Conservation (phyloP, 2,888 invertebrate species). For the Eubasilissa splendida region DNA sequence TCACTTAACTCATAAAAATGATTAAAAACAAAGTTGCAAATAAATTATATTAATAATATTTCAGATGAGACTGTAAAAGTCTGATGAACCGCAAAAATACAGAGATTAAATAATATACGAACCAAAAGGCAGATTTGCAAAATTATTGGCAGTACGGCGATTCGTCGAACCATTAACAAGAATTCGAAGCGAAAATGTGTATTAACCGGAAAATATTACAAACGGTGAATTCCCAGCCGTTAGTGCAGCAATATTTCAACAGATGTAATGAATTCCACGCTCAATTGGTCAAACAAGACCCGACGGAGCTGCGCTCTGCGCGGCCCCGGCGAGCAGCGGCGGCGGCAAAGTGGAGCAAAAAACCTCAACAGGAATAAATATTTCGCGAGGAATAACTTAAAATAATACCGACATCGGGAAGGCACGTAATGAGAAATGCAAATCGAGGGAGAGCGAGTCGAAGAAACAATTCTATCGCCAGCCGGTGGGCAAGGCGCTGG, state of each 20-base stretch:
- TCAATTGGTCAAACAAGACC: conserved; percentile 33
- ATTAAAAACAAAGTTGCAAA: no score
- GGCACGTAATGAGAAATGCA: conserved; percentile 43
- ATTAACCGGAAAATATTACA: conserved; percentile 23
- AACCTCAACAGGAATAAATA: conserved; percentile 36
- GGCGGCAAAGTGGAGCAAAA: conserved; percentile 17
- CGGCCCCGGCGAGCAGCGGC: background rate
- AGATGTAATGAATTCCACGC: conserved; percentile 38
- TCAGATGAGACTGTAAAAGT: no score
- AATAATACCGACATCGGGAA: conserved; percentile 36
- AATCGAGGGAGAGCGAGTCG: conserved; percentile 16
- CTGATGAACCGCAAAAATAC: no score
- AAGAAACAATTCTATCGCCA: conserved; percentile 29
- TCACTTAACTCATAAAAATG: no score
- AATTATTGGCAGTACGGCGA: conserved; percentile 13
- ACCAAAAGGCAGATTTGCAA: background rate
- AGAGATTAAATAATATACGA: background rate
- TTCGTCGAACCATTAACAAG: conserved; percentile 25
- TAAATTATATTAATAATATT: no score
- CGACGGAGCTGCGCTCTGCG: conserved; percentile 16
- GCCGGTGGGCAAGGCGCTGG: background rate
- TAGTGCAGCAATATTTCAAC: conserved; percentile 33
- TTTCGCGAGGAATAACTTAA: conserved; percentile 37
- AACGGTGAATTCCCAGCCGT: conserved; percentile 30
- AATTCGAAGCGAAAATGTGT: conserved; percentile 31